Conservation (phyloP, 2,888 invertebrate species). For the Stenodera caucasica region DNA sequence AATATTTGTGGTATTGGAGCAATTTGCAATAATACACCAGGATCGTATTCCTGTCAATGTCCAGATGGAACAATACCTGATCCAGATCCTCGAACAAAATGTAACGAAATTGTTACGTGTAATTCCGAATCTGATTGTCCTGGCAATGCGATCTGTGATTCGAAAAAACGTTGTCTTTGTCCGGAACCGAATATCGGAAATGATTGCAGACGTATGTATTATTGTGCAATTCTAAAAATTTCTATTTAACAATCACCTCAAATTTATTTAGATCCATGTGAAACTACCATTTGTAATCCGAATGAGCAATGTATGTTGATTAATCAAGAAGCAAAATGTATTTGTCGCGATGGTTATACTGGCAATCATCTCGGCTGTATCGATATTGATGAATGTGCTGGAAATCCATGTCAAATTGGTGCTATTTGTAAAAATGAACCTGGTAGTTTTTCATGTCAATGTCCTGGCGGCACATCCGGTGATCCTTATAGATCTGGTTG, state of each 20-base stretch:
- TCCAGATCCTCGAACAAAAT: conserved; percentile 80
- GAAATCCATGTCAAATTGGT: conserved; percentile 78
- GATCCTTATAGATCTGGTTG: conserved; percentile 82
- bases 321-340: conserved; percentile 80
- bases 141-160: conserved; percentile 85
- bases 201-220: conserved; percentile 82
- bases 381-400: conserved; percentile 87
- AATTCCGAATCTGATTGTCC: conserved; percentile 77
- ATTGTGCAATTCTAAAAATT: conserved; percentile 13
- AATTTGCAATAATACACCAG: conserved; percentile 75
- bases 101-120: conserved; percentile 82
- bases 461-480: conserved; percentile 78
- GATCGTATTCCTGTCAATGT: conserved; percentile 78
- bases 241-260: conserved; percentile 6
- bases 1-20: conserved; percentile 81
- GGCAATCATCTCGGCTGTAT: conserved; percentile 72
- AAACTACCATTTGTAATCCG: conserved; percentile 78
- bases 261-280: conserved; percentile 76
- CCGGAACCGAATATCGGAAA: conserved; percentile 91
- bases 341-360: conserved; percentile 80
- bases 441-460: conserved; percentile 84
- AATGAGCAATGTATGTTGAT: conserved; percentile 88
- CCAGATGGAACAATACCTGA: conserved; percentile 80
- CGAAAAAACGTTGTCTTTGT: conserved; percentile 77
- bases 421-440: conserved; percentile 89